A percentile compares a stretch with the other conserved stretches of the same genome.
phyloP scores from a whole-genome alignment of 2,113 vertebrate species.

The Pachycephala philippinensis region DNA sequence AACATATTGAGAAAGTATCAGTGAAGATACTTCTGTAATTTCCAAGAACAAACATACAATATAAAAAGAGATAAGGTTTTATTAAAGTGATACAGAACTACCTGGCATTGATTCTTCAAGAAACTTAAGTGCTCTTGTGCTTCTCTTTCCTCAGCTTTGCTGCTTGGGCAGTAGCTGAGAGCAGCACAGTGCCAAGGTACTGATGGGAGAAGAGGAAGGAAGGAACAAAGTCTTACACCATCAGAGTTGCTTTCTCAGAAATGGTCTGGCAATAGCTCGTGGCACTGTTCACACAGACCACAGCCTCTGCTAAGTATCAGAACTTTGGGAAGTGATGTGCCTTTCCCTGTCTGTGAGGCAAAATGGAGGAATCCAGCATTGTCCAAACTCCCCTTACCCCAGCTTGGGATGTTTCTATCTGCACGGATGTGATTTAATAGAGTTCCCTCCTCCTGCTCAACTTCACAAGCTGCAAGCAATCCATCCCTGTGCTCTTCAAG shows the following conservation, averaged over 20 bases:
- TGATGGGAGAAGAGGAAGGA: background rate
- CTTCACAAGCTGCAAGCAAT: background rate
- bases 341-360: background rate
- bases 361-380: background rate
- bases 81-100: background rate
- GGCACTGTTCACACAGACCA: background rate
- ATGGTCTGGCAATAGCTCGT: background rate
- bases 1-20: background rate
- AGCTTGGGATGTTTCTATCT: background rate
- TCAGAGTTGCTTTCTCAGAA: background rate
- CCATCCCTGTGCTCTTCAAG: background rate
- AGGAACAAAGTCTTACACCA: background rate
- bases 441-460: background rate
- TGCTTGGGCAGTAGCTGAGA: background rate
- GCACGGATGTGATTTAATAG: background rate
- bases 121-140: background rate
- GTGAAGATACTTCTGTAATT: background rate
- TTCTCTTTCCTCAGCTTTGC: background rate
- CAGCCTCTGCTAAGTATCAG: rapidly evolving
- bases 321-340: background rate
- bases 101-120: background rate
- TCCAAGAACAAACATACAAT: background rate
- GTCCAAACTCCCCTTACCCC: too few species aligned
- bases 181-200: background rate
- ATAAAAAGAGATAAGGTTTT: background rate